Percentiles rank a stretch among this genome's conserved stretches.
phyloP scores from a whole-genome alignment of 2,113 vertebrate species.

The Alces alces region DNA sequence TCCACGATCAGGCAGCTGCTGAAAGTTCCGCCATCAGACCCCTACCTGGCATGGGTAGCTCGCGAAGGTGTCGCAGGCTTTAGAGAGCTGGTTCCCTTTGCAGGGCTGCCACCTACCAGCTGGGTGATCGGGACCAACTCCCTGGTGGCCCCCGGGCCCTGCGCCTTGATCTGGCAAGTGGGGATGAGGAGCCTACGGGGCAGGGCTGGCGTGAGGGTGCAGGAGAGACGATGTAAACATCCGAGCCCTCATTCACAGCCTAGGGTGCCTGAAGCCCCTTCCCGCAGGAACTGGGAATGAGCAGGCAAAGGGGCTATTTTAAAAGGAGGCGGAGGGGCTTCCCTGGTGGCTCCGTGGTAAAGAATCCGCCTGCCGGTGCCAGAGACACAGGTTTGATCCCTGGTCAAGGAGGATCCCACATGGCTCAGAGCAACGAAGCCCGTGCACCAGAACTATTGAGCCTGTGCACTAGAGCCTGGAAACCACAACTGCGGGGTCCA shows the following conservation, averaged over 20 bases:
- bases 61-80: not conserved
- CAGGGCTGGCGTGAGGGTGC: not conserved
- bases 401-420: not conserved
- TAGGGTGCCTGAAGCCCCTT: not conserved
- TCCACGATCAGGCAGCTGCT: not conserved
- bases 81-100: not conserved
- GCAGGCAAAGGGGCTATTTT: not conserved
- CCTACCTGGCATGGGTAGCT: not conserved
- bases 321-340: not conserved
- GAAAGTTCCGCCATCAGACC: not conserved
- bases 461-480: not conserved
- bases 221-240: fast-evolving
- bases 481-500: not conserved
- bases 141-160: not conserved
- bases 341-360: not conserved
- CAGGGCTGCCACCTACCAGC: not conserved
- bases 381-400: not conserved
- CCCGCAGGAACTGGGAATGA: not conserved
- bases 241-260: fast-evolving
- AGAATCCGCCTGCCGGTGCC: not conserved
- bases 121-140: not conserved
- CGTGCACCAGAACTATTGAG: not conserved
- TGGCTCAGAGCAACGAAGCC: not conserved
- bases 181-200: fast-evolving
- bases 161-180: not conserved